Base-by-base conservation (phyloP, 2,888 invertebrate genomes). In the Phragmatobia fuliginosa region DNA sequence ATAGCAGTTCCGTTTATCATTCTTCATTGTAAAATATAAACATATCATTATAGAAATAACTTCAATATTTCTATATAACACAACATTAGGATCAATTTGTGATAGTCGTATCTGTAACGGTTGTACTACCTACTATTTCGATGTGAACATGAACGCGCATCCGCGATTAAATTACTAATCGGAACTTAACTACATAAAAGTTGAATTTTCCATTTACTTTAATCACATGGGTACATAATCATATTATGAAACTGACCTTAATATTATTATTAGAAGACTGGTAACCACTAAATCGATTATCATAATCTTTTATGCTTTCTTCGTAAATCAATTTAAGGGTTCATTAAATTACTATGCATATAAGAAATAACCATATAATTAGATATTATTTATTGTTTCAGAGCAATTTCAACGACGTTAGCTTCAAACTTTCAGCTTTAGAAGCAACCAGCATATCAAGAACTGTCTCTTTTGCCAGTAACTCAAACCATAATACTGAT, bases 391-490 rank as follows among this genome's bases (percentile, higher is more conserved):
- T 56, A 7, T 88, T 91, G 70, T 96, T 96, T 84, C 89, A 96
- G 96, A 96, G 95, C 72, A 84, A 87, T 6, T 83, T 96, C 65
- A 93, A 94, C 66, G 88, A 85, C 11, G 80, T 85, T 36, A 74
- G 81, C 80, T 87, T 85, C 72, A 95, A 85, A 77, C 92, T 94
- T 65, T 96, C 94, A 79, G 97, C 95, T 78, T 95, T 95, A 79
- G 96, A 94, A 92, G 97, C 96, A 14, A 97, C 96, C 7, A 92
- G 92, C 67, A 96, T 96, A 86, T 97, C 97, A 25, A 91, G 88
- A 83, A 92, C 83, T 61, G 87, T 94, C 62, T 95, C 94, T 62
- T 81, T 79, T 62, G 78, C 74, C 59, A 83, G 75, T 71, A 71
- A 71, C 38, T 62, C 80, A 56, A 65, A 49, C 25, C 11, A 58